Percentiles rank a stretch among this genome's conserved stretches.
Evolutionary conservation across 1,140 invertebrate species (phyloP).

Genomic region (Melanaphis sacchari): DNA sequence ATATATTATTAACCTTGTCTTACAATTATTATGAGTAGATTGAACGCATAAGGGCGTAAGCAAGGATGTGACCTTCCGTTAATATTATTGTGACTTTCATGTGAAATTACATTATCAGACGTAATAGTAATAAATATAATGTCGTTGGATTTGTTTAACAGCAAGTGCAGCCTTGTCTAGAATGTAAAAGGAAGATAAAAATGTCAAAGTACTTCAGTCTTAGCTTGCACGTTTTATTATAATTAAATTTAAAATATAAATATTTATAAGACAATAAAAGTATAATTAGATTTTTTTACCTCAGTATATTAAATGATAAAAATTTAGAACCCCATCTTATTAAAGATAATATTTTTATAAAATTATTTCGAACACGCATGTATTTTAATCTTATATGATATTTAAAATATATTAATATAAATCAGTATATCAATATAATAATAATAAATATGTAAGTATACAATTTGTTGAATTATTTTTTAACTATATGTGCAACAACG

Average conservation of each 20-base stretch:
- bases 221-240: background rate
- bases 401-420: background rate
- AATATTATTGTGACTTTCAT: slow-evolving; percentile 52
- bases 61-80: slow-evolving; percentile 54
- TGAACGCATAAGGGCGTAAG: slow-evolving; percentile 49
- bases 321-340: background rate
- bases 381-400: background rate
- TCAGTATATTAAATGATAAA: background rate
- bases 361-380: background rate
- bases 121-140: slow-evolving; percentile 40
- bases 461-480: background rate
- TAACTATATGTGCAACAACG: background rate
- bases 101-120: slow-evolving; percentile 37
- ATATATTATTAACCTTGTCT: slow-evolving; percentile 42
- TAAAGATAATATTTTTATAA: background rate
- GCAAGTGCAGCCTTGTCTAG: background rate
- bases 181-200: slow-evolving; percentile 29
- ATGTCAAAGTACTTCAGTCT: background rate
- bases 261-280: background rate
- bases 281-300: background rate
- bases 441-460: too few species aligned
- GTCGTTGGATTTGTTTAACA: background rate
- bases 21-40: slow-evolving; percentile 34
- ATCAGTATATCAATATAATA: too few species aligned
- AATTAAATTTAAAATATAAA: background rate